These are phyloP conservation scores for Linyphia triangularis DNA, from an alignment of 2,888 invertebrate genomes.

Conservation along the genomic window DNA sequence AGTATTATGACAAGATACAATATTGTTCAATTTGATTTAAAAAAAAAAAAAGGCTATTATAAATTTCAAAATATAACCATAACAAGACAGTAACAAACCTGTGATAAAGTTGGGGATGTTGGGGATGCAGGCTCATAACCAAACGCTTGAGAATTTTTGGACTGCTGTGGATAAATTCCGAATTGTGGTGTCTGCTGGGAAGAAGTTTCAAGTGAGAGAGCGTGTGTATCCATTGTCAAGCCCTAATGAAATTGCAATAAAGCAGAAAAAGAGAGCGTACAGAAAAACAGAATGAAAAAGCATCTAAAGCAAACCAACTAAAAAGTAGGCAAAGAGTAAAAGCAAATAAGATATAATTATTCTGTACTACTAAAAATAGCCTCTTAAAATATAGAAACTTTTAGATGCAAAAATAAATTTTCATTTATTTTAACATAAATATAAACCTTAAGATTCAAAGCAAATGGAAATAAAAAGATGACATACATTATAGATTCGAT, in stretches of 20 bases:
- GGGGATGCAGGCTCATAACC: constrained; percentile 68
- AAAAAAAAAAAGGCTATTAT: no score
- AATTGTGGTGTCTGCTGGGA: constrained; percentile 76
- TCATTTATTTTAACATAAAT: no score
- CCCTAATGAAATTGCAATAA: constrained; percentile 74
- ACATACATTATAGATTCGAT: no score
- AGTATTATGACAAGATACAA: no score
- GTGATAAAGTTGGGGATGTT: constrained; percentile 74
- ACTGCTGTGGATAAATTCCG: constrained; percentile 75
- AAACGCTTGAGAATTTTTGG: constrained; percentile 61
- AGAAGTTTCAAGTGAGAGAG: constrained; percentile 76
- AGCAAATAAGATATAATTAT: constrained; percentile 36
- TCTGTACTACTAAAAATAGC: not conserved
- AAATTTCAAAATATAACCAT: no score
- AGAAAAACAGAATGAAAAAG: constrained; percentile 72
- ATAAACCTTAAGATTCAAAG: no score
- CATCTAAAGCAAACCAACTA: constrained; percentile 69
- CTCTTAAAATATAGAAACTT: not conserved
- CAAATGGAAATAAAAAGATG: no score
- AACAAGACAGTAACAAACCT: constrained; percentile 63
- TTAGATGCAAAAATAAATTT: no score
- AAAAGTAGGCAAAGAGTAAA: constrained; percentile 52
- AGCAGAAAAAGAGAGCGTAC: constrained; percentile 59
- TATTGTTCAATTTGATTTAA: no score
- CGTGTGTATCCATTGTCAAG: constrained; percentile 77